Evolutionary conservation across 2,888 invertebrate genomes (phyloP).

Genomic region (Blera fallax): DNA sequence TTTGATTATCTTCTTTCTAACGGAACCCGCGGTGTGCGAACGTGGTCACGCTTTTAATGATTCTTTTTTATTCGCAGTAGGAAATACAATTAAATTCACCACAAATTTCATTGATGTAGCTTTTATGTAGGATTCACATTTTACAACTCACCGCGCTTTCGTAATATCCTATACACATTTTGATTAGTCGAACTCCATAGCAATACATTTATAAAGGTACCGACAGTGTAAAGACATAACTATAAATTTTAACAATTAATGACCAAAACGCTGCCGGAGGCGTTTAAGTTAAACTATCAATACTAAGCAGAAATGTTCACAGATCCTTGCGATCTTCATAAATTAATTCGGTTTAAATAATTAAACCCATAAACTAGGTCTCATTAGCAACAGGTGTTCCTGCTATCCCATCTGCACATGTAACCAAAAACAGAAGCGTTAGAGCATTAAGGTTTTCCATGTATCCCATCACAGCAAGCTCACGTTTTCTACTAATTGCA

Average conservation of each 20-base stretch:
- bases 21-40: no score
- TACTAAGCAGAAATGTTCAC: not conserved
- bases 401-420: not conserved
- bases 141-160: no score
- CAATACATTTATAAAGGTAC: not conserved
- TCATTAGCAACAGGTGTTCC: conserved; percentile 65
- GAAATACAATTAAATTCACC: no score
- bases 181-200: not conserved
- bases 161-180: no score
- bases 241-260: conserved; percentile 33
- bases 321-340: conserved; percentile 20
- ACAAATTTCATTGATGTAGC: no score
- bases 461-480: conserved; percentile 19
- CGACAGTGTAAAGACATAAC: not conserved
- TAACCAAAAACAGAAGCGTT: conserved; percentile 53
- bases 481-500: conserved; percentile 59
- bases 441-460: conserved; percentile 27
- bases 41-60: no score
- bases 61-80: no score
- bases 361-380: conserved; percentile 61
- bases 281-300: conserved; percentile 5
- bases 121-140: no score
- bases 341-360: conserved; percentile 57
- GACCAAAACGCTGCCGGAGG: not conserved
- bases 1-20: no score